These are phyloP conservation scores for Troglohyphantes excavatus DNA, from an alignment of 2,888 invertebrate genomes.

Conservation along the genomic window DNA sequence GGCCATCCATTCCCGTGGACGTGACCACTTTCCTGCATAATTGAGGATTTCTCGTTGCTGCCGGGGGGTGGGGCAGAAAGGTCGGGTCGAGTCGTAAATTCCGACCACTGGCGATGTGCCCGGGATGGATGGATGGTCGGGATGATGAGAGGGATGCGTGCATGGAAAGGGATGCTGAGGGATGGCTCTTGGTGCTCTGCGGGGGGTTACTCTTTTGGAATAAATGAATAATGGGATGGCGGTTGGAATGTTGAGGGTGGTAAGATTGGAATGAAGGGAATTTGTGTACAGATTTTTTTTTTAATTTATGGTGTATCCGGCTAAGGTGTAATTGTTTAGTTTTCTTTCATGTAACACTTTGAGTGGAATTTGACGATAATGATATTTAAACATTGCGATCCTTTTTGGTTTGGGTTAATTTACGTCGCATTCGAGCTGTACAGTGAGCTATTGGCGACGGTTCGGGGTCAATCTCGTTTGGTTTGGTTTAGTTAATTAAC, in stretches of 20 bases:
- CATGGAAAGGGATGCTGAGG: constrained; percentile 2
- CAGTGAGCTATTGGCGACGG: too few species aligned
- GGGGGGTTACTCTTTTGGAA: constrained; percentile 27
- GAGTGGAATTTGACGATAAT: too few species aligned
- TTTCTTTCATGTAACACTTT: too few species aligned
- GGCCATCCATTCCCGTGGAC: background rate
- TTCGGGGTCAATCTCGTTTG: too few species aligned
- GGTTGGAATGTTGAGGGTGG: too few species aligned
- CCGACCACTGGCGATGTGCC: constrained; percentile 37
- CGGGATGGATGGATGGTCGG: constrained; percentile 30
- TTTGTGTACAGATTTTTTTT: background rate
- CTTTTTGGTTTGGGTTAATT: too few species aligned
- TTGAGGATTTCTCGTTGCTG: constrained; percentile 4
- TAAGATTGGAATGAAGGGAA: background rate
- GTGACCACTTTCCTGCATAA: constrained; percentile 15
- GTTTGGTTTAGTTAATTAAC: too few species aligned
- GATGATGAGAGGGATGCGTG: constrained; percentile 31
- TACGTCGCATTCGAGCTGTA: too few species aligned
- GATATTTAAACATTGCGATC: too few species aligned
- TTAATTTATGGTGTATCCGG: too few species aligned
- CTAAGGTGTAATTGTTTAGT: too few species aligned
- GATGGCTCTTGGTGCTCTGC: background rate
- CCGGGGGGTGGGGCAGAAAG: background rate
- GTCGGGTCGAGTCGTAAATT: constrained; percentile 9
- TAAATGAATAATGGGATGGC: background rate